These are phyloP conservation scores for Lordiphosa fenestrarum DNA, from an alignment of 2,888 invertebrate species.

Conservation along the genomic window DNA sequence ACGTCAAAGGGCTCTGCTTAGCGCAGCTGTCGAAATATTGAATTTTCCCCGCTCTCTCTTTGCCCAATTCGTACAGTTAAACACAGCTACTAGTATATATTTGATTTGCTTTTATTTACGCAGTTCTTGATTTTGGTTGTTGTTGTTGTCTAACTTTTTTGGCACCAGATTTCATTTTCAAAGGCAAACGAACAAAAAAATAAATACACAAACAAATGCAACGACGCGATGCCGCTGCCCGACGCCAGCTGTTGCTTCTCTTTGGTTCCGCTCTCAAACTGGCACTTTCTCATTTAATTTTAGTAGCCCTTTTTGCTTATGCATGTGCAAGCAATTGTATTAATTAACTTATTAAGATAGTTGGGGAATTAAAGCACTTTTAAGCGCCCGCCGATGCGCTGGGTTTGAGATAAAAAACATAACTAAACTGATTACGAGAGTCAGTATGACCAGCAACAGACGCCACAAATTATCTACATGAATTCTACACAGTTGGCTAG, in stretches of 20 bases:
- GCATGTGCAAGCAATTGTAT: neutral
- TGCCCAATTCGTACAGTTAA: neutral
- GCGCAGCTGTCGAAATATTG: slow-evolving; percentile 41
- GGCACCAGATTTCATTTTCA: slow-evolving; percentile 42
- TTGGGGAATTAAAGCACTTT: neutral
- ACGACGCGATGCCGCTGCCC: slow-evolving; percentile 14
- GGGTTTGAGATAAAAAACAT: slow-evolving; percentile 6
- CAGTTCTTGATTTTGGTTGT: slow-evolving; percentile 25
- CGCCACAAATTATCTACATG: neutral
- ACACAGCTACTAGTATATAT: slow-evolving; percentile 4
- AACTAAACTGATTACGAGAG: slow-evolving; percentile 2
- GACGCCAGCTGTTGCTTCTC: slow-evolving; percentile 12
- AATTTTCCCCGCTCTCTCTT: slow-evolving; percentile 44
- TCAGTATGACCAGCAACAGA: neutral
- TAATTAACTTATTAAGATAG: neutral
- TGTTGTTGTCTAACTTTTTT: slow-evolving; percentile 34
- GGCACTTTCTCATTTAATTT: neutral
- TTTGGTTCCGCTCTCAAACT: neutral
- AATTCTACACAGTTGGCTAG: neutral
- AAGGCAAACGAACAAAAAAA: slow-evolving; percentile 2
- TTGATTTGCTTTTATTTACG: slow-evolving; percentile 24
- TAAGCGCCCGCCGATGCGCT: slow-evolving; percentile 11
- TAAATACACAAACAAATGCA: slow-evolving; percentile 3
- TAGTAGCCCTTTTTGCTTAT: neutral
- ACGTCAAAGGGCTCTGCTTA: slow-evolving; percentile 49